These are phyloP conservation scores for Porites rus DNA, from an alignment of 92 coral and sea anemone species.

Conservation along the genomic window DNA sequence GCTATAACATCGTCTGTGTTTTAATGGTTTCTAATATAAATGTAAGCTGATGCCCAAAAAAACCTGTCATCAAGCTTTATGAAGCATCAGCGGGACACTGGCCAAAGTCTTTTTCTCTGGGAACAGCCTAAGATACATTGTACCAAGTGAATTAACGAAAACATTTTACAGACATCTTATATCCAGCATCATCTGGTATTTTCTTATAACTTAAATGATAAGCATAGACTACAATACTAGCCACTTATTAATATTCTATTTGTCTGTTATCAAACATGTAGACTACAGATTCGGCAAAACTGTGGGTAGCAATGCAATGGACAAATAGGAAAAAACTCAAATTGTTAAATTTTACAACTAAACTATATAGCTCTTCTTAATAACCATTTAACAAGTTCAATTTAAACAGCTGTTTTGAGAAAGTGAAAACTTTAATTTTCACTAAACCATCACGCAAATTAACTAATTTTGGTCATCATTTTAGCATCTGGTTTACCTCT, in stretches of 20 bases:
- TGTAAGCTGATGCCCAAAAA: too few species aligned
- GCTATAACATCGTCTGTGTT: too few species aligned
- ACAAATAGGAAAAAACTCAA: not conserved
- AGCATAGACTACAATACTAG: not conserved
- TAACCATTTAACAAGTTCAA: not conserved
- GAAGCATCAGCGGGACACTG: too few species aligned
- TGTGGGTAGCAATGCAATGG: not conserved
- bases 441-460: not conserved
- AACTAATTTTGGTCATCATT: not conserved
- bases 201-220: not conserved
- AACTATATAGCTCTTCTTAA: not conserved
- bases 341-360: not conserved
- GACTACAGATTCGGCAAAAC: not conserved
- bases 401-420: slow-evolving; percentile 31
- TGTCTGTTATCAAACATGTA: not conserved
- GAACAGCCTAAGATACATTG: too few species aligned
- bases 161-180: too few species aligned
- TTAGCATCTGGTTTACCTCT: too few species aligned
- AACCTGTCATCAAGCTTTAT: too few species aligned
- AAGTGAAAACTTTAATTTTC: slow-evolving; percentile 1
- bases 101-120: too few species aligned
- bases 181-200: too few species aligned
- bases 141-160: too few species aligned
- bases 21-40: too few species aligned
- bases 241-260: not conserved